Evolutionary conservation across 2,888 invertebrate species (phyloP).

Genomic region (Branchipolynoe longqiensis): DNA sequence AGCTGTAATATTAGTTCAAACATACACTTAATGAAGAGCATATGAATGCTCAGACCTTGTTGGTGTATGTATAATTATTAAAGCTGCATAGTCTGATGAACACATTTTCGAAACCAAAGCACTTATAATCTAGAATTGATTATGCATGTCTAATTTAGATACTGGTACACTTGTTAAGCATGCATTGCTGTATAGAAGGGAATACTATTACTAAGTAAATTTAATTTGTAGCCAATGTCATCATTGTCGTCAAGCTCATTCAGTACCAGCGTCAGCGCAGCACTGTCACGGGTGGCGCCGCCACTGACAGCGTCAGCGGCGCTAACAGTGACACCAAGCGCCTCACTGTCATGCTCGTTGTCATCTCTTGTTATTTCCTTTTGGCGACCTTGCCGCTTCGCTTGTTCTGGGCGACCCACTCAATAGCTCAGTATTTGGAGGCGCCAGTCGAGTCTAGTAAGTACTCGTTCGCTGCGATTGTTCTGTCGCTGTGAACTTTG

Average conservation of each 20-base stretch:
- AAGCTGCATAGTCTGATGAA: no score
- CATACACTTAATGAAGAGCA: no score
- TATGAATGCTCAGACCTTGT: no score
- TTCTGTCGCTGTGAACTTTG: slow-evolving; percentile 6
- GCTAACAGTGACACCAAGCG: slow-evolving; percentile 25
- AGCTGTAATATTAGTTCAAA: no score
- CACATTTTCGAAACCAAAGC: no score
- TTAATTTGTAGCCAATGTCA: slow-evolving; percentile 5
- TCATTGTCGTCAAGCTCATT: slow-evolving; percentile 45
- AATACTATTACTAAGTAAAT: no score
- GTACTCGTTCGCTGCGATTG: slow-evolving; percentile 25
- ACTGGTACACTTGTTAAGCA: no score
- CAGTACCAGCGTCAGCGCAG: slow-evolving; percentile 29
- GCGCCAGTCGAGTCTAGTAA: slow-evolving; percentile 29
- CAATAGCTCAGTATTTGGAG: slow-evolving; percentile 34
- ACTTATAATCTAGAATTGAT: no score
- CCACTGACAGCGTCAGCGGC: background rate
- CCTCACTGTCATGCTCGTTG: slow-evolving; percentile 41
- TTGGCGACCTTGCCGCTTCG: slow-evolving; percentile 31
- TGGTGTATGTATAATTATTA: no score
- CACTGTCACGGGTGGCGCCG: background rate
- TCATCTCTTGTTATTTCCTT: slow-evolving; percentile 38
- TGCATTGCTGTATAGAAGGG: no score
- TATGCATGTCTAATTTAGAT: no score
- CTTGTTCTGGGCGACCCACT: slow-evolving; percentile 31